phyloP scores from a whole-genome alignment of 2,888 invertebrate species.

The Epiblema foenella region DNA sequence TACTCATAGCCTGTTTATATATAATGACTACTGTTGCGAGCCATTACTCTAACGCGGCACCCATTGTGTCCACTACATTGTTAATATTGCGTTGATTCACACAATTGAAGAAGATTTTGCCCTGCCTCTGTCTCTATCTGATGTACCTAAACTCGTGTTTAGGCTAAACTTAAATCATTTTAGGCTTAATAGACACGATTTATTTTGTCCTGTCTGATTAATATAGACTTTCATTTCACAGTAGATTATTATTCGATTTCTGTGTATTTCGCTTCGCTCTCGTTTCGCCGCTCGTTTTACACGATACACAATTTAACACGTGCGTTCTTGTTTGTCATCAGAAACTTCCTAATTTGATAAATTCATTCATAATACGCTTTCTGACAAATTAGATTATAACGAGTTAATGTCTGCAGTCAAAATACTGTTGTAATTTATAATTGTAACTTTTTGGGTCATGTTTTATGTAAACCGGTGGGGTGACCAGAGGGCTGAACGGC shows the following conservation, averaged over 20 bases:
- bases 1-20: background rate
- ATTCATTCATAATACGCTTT: too few species aligned
- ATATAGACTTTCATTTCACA: too few species aligned
- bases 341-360: too few species aligned
- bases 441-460: slow-evolving; percentile 7
- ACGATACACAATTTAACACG: too few species aligned
- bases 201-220: too few species aligned
- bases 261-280: too few species aligned
- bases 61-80: slow-evolving; percentile 5
- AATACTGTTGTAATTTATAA: background rate
- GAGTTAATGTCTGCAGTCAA: background rate
- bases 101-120: slow-evolving; percentile 4
- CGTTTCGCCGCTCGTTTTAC: too few species aligned
- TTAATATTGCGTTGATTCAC: background rate
- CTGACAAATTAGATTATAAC: too few species aligned
- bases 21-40: background rate
- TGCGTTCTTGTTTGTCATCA: too few species aligned
- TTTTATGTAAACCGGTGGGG: slow-evolving; percentile 39
- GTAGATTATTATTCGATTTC: too few species aligned
- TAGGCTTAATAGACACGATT: too few species aligned
- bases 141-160: background rate
- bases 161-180: background rate
- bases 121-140: background rate
- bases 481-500: slow-evolving; percentile 37
- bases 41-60: slow-evolving; percentile 2